Percentiles rank a stretch among this genome's conserved stretches.
phyloP scores from a whole-genome alignment of 2,888 invertebrate species.

The Ormyrus labotus region DNA sequence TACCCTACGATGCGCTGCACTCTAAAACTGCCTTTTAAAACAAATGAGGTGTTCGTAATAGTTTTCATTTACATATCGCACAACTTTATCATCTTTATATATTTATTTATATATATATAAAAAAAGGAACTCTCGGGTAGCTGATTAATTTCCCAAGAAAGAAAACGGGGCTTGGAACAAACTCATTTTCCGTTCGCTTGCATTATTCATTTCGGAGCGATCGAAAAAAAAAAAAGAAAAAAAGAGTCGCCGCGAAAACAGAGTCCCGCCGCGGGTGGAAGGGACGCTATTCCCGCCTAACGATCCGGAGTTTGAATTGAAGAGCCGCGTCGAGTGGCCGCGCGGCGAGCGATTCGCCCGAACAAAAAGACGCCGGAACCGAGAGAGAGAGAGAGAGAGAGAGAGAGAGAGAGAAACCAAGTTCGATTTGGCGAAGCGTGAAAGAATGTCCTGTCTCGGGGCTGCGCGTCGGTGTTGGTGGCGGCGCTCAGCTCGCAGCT shows the following conservation, averaged over 20 bases:
- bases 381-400: not conserved
- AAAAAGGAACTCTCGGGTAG: too few species aligned
- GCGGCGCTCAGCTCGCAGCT: not conserved
- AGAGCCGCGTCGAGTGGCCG: conserved; percentile 10
- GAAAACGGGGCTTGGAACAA: conserved; percentile 35
- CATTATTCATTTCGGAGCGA: conserved; percentile 38
- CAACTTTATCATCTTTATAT: too few species aligned
- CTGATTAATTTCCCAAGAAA: too few species aligned
- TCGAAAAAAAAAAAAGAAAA: too few species aligned
- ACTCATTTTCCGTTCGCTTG: conserved; percentile 39
- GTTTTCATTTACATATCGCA: too few species aligned
- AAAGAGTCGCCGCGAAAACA: too few species aligned
- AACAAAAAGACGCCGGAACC: not conserved
- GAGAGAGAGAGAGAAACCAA: not conserved
- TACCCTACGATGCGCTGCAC: too few species aligned
- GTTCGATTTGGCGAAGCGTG: conserved; percentile 36
- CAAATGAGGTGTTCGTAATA: too few species aligned
- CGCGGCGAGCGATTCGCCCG: not conserved
- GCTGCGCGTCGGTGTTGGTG: not conserved
- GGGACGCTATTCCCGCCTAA: not conserved
- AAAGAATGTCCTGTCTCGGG: conserved; percentile 46
- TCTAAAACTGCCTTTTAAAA: too few species aligned
- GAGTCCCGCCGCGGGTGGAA: too few species aligned
- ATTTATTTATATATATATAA: too few species aligned
- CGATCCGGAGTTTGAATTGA: conserved; percentile 32